Percentiles rank a stretch among this genome's conserved stretches.
Evolutionary conservation across 2,797 vertebrate genomes (phyloP).

Genomic region (Thalassophryne amazonica): DNA sequence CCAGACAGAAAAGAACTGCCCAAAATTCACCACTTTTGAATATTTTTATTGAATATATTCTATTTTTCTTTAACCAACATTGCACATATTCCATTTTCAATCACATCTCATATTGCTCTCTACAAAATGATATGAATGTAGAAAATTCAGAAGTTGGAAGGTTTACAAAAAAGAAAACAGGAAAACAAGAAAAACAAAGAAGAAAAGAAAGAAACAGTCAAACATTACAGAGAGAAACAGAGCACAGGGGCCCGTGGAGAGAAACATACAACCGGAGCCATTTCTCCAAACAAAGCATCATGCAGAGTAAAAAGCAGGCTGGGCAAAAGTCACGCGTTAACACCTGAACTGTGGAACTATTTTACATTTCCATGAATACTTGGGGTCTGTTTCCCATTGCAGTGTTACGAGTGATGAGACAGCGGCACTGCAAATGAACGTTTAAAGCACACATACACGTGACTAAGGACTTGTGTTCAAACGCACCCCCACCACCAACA

Average conservation of each 20-base stretch:
- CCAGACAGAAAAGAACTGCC: not conserved
- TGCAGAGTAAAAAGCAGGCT: conserved; percentile 81
- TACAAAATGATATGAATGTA: conserved; percentile 86
- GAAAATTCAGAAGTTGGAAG: conserved; percentile 77
- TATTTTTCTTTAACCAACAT: conserved; percentile 83
- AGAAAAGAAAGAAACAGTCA: not conserved
- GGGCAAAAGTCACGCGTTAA: conserved; percentile 71
- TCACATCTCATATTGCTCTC: conserved; percentile 87
- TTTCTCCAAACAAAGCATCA: conserved; percentile 80
- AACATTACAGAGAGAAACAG: conserved; percentile 7
- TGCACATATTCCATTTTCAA: conserved; percentile 85
- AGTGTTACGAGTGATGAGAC: conserved; percentile 17
- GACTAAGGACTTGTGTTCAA: conserved; percentile 24
- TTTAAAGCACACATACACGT: conserved; percentile 13
- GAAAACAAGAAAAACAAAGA: conserved; percentile 16
- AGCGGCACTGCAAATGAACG: conserved; percentile 15
- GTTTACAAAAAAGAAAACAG: conserved; percentile 53
- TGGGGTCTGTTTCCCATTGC: conserved; percentile 18
- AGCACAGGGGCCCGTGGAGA: conserved; percentile 48
- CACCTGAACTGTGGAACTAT: conserved; percentile 69
- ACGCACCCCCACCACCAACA: not conserved
- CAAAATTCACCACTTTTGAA: conserved; percentile 53
- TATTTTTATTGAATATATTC: conserved; percentile 85
- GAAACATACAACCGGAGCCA: conserved; percentile 76
- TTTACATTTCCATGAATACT: conserved; percentile 66